Evolutionary conservation across 2,797 vertebrate species (phyloP), one percentile per base, ranked within the genome.

Genomic region (Myotis vivesi): DNA sequence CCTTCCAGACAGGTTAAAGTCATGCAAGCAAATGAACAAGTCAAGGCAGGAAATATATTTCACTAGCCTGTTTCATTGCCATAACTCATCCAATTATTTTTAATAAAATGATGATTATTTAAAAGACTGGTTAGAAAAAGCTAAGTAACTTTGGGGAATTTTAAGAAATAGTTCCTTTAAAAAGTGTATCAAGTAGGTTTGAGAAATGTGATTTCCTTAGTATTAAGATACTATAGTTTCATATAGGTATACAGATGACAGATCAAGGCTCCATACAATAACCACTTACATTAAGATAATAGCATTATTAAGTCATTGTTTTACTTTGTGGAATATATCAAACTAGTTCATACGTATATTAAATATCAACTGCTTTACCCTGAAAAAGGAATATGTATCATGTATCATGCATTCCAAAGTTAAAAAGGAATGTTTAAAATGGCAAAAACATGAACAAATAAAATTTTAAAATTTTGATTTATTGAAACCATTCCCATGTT

Each of bases 1-100:
- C 79, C 93, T 94, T 96, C 77, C 36, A 82, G 95, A 92, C 87
- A 94, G 22, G 64, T 95, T 95, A 88, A 81, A 88, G 28, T 71
- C 53, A 75, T 38, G 30, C 22, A 87, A 93, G 82, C 28, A 88
- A 92, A 87, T 94, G 94, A 93, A 75, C n/a, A 93, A 82, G 17
- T 86, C 30, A 62, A 88, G n/a, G 41, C 64, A 92, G 53, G n/a
- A 93, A 80, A 91, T 72, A 30, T 5, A 33, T 87, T 73, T 94
- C 79, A 53, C 19, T 92, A 85, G 23, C 1, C 68, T 94, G 46
- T n/a, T 64, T 94, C 53, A 84, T 75, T 85, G 46, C 62, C 51
- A 71, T 33, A 86, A 41, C 6, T 83, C 66, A 87, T 68, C 25
- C 30, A 91, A 12, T 64, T 93, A 88, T 91, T 86, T 94, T 90